Evolutionary conservation across 2,888 invertebrate genomes (phyloP).

Genomic region (Clunio marinus): DNA sequence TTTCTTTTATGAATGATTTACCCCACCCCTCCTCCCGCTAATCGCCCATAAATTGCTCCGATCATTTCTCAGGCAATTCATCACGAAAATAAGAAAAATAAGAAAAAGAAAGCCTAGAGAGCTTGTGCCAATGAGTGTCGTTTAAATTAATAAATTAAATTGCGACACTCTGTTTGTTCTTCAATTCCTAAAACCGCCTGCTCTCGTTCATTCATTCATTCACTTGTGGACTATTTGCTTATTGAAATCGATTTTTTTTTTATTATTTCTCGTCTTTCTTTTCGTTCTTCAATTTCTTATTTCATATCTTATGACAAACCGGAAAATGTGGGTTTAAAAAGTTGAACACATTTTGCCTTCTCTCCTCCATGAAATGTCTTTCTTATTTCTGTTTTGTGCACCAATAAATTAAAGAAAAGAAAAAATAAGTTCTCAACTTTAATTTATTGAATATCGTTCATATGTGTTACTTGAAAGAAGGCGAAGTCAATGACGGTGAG

Average conservation of each 20-base stretch:
- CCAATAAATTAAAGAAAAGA: neutral
- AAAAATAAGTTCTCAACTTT: neutral
- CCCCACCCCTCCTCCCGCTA: neutral
- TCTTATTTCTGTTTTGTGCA: neutral
- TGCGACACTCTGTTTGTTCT: neutral
- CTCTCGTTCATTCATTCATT: neutral
- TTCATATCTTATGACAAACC: too few relatives aligned
- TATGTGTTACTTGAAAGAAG: neutral
- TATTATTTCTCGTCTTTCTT: neutral
- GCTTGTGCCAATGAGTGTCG: constrained; percentile 4
- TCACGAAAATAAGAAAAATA: neutral
- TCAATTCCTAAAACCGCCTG: neutral
- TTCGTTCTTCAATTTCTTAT: too few relatives aligned
- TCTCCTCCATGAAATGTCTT: constrained; percentile 4
- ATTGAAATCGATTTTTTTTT: neutral
- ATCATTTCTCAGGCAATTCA: neutral
- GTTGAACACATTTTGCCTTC: constrained; percentile 18
- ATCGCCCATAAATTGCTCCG: neutral
- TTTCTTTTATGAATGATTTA: too few relatives aligned
- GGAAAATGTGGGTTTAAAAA: constrained; percentile 30
- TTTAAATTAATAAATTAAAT: constrained; percentile 25
- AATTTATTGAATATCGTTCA: neutral
- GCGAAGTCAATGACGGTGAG: neutral
- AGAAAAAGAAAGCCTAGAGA: neutral
- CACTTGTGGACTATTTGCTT: neutral